phyloP scores from a whole-genome alignment of 2,888 invertebrate species.

The Argyresthia goedartella region DNA sequence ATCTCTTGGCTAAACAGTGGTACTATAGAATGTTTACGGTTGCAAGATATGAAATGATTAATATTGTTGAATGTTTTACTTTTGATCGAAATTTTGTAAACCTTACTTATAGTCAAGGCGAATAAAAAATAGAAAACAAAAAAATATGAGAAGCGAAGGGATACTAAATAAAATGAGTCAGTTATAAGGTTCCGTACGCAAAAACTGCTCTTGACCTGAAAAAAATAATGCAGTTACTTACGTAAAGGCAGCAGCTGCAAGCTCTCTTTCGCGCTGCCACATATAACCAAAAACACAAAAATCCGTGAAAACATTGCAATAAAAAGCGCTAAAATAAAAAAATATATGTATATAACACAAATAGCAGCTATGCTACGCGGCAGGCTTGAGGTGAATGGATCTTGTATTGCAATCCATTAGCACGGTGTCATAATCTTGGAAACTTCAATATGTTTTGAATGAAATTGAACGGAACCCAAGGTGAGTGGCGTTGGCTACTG shows the following conservation, averaged over 20 bases:
- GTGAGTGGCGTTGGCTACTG: neutral
- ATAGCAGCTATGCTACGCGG: neutral
- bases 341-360: neutral
- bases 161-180: too few species aligned
- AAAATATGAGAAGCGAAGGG: too few species aligned
- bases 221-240: constrained; percentile 27
- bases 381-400: neutral
- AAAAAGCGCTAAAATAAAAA: neutral
- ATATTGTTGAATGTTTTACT: too few species aligned
- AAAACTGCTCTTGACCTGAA: too few species aligned
- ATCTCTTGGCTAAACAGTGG: too few species aligned
- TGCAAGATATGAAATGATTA: too few species aligned
- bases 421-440: neutral
- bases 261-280: constrained; percentile 39
- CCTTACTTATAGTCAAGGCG: too few species aligned
- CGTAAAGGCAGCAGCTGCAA: constrained; percentile 49
- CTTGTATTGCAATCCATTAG: neutral
- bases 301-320: constrained; percentile 9
- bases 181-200: too few species aligned
- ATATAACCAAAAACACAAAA: constrained; percentile 28
- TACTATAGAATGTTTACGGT: too few species aligned
- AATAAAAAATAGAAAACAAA: too few species aligned
- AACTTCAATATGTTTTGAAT: neutral
- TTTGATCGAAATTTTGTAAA: too few species aligned
- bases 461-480: neutral